Base-by-base conservation (phyloP, 2,888 invertebrate genomes). In the Homarus gammarus region DNA sequence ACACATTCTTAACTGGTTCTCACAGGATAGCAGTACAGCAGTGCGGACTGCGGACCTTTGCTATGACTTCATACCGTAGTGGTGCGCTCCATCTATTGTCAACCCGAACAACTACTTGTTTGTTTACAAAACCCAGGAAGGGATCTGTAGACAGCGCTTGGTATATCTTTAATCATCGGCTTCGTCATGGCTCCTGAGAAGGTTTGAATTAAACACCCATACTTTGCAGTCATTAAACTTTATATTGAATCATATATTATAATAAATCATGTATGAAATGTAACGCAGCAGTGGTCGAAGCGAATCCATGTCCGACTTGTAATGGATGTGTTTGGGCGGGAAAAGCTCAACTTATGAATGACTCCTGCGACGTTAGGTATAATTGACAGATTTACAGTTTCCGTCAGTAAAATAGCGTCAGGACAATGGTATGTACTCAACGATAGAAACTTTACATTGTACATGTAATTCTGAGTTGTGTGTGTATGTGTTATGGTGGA, bases 21-120 rank as follows among this genome's bases (percentile, higher is more conserved):
- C n/a, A n/a, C n/a, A n/a, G n/a, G n/a, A n/a, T n/a, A n/a, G n/a
- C n/a, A n/a, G n/a, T n/a, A n/a, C n/a, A n/a, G n/a, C n/a, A n/a
- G n/a, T n/a, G n/a, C n/a, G n/a, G n/a, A n/a, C n/a, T n/a, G n/a
- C n/a, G n/a, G n/a, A n/a, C 18, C 12, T 22, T 56, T 36, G 75
- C 75, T 75, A 81, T 64, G 81, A 38, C 27, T n/a, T n/a, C 18
- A 10, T 81, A 81, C 81, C 81, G 81, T 81, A 81, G 56, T 64
- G 12, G n/a, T 12, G 75, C 64, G 27, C 81, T 81, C 81, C 81
- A 81, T 81, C 81, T 81, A 64, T 81, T 81, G 81, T 81, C 64
- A 18, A 38, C 1, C 2, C n/a, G n/a, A 27, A 56, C 38, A 81
- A 81, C 81, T 61, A 61, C 81, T 38, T 18, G 81, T 81, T 81